Evolutionary conservation across 2,888 invertebrate species (phyloP).

Genomic region (Cetonia aurata): DNA sequence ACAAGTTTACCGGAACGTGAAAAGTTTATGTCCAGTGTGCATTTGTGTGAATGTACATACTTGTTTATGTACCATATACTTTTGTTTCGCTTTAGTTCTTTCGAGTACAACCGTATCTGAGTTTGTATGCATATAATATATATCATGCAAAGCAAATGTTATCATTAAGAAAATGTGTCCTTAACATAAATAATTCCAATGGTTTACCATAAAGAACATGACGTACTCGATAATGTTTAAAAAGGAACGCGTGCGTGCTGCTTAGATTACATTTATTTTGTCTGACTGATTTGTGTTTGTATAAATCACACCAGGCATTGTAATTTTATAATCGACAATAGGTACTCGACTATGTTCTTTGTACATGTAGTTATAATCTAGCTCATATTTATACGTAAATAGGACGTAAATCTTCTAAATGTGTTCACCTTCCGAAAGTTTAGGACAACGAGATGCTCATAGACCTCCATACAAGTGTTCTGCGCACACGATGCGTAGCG

Average conservation of each 20-base stretch:
- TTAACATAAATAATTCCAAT: slow-evolving; percentile 34
- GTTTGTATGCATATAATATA: slow-evolving; percentile 6
- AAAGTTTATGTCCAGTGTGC: slow-evolving; percentile 17
- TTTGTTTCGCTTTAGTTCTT: slow-evolving; percentile 7
- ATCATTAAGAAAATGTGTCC: slow-evolving; percentile 34
- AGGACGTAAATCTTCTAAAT: slow-evolving; percentile 27
- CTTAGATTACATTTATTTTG: slow-evolving; percentile 25
- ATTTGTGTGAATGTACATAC: not conserved
- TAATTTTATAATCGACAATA: slow-evolving; percentile 25
- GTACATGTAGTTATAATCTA: slow-evolving; percentile 7
- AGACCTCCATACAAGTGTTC: too few relatives aligned
- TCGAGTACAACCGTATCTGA: not conserved
- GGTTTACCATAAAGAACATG: slow-evolving; percentile 31
- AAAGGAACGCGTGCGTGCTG: slow-evolving; percentile 1
- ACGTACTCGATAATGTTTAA: slow-evolving; percentile 19
- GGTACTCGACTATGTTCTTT: slow-evolving; percentile 6
- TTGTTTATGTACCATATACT: not conserved
- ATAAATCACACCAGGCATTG: slow-evolving; percentile 27
- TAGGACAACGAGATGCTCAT: too few relatives aligned
- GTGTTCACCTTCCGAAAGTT: not conserved
- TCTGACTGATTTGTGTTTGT: slow-evolving; percentile 21
- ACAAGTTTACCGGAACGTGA: slow-evolving; percentile 16
- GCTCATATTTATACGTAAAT: slow-evolving; percentile 16
- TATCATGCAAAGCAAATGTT: slow-evolving; percentile 30
- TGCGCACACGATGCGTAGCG: too few relatives aligned